phyloP scores from a whole-genome alignment of 1,140 invertebrate genomes.

The Penaeus chinensis region DNA sequence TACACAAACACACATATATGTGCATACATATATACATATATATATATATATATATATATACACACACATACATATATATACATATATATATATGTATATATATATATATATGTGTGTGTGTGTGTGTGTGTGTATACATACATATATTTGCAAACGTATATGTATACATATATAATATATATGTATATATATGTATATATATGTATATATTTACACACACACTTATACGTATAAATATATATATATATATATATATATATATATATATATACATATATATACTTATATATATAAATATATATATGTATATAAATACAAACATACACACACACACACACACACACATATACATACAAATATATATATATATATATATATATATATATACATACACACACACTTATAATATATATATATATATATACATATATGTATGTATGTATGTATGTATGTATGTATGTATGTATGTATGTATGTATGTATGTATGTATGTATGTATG shows the following conservation, averaged over 20 bases:
- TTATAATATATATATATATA: not conserved
- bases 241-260: conserved; percentile 33
- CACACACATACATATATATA: too few species aligned
- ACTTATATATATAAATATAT: not conserved
- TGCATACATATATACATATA: too few species aligned
- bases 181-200: conserved; percentile 29
- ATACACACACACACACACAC: conserved; percentile 9
- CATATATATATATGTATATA: too few species aligned
- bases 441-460: too few species aligned
- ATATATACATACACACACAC: conserved; percentile 31
- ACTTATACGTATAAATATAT: conserved; percentile 21
- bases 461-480: too few species aligned
- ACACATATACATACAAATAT: conserved; percentile 5
- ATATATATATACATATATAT: conserved; percentile 16
- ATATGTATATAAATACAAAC: conserved; percentile 1
- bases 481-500: not conserved
- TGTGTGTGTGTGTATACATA: too few species aligned
- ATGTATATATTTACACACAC: conserved; percentile 19
- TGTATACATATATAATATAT: conserved; percentile 29
- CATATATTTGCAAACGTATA: too few species aligned
- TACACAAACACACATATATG: too few species aligned
- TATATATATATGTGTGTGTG: not conserved
- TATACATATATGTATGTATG: too few species aligned
- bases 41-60: too few species aligned
- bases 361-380: conserved; percentile 23